A percentile compares a stretch with the other conserved stretches of the same genome.
Evolutionary conservation across 2,113 vertebrate species (phyloP).

Genomic region (Crotalus viridis): DNA sequence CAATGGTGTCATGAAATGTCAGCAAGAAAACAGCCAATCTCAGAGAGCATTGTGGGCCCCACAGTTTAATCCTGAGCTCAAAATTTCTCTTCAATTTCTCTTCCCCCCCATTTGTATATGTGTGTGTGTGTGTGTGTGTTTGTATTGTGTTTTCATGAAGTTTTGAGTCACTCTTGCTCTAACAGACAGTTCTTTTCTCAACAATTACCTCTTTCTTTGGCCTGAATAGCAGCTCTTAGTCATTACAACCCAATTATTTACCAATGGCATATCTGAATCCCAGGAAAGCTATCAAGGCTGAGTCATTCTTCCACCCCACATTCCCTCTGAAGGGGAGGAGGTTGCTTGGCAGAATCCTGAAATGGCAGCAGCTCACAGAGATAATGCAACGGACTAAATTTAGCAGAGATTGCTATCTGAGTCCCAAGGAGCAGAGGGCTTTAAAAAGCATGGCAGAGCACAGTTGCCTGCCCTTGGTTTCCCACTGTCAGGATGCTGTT

Average conservation of each 20-base stretch:
- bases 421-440: conserved; percentile 48
- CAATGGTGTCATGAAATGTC: not conserved
- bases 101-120: no score
- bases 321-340: not conserved
- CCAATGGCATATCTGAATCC: conserved; percentile 44
- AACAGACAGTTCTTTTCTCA: conserved; percentile 38
- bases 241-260: conserved; percentile 17
- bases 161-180: conserved; percentile 51
- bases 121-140: no score
- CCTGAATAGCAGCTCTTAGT: conserved; percentile 33
- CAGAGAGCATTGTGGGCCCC: not conserved
- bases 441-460: conserved; percentile 9
- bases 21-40: not conserved
- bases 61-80: no score
- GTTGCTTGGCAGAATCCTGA: not conserved
- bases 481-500: conserved; percentile 12
- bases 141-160: conserved; percentile 4
- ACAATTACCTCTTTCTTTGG: conserved; percentile 38
- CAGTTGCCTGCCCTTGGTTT: conserved; percentile 30
- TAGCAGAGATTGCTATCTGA: conserved; percentile 67
- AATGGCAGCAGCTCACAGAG: conserved; percentile 8
- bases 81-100: no score
- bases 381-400: conserved; percentile 66
- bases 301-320: conserved; percentile 54
- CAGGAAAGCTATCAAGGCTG: conserved; percentile 20